Evolutionary conservation across 1,140 invertebrate genomes (phyloP).

Genomic region (Chionoecetes opilio): DNA sequence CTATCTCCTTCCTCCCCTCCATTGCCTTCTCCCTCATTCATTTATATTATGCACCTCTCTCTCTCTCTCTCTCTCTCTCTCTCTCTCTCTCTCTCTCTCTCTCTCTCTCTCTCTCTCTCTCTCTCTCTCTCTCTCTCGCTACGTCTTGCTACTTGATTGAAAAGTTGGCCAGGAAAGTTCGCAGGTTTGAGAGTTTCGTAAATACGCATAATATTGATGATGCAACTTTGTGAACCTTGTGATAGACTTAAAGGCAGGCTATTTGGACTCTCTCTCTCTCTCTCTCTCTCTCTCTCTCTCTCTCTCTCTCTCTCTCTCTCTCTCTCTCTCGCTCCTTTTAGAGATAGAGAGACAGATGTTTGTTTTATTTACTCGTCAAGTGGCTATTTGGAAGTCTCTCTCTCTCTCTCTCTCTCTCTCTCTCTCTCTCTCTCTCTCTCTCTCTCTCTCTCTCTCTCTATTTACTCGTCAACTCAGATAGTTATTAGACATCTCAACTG

Average conservation of each 20-base stretch:
- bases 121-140: neutral
- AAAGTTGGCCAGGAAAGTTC: too few relatives aligned
- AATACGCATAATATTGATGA: conserved; percentile 12
- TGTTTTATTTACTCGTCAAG: too few relatives aligned
- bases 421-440: conserved; percentile 53
- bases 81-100: conserved; percentile 40
- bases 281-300: conserved; percentile 51
- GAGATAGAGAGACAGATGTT: too few relatives aligned
- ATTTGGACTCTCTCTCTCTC: conserved; percentile 39
- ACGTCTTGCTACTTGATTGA: neutral
- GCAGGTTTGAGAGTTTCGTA: neutral
- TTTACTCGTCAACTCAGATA: too few relatives aligned
- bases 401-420: conserved; percentile 53
- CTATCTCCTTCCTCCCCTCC: too few relatives aligned
- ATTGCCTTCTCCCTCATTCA: too few relatives aligned
- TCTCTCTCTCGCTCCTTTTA: too few relatives aligned
- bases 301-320: conserved; percentile 50
- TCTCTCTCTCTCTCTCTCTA: neutral
- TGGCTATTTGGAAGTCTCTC: neutral
- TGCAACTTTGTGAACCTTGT: neutral
- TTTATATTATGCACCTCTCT: too few relatives aligned
- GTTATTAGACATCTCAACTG: too few relatives aligned
- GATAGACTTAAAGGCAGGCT: too few relatives aligned
- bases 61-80: neutral
- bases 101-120: neutral